phyloP scores from a whole-genome alignment of 2,113 vertebrate genomes.

The Centropus unirufus region DNA sequence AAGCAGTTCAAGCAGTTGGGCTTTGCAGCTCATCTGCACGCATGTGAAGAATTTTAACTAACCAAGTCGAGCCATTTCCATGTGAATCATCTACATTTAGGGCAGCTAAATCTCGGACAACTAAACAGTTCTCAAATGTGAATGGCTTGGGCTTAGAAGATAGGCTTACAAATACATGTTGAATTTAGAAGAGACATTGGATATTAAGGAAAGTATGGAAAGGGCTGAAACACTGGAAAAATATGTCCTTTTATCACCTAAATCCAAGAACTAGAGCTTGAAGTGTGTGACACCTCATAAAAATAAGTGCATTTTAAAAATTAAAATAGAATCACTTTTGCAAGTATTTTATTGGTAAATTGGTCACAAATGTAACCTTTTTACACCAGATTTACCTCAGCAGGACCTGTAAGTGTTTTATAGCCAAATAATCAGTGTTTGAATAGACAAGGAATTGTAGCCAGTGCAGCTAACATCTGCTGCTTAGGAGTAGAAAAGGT shows the following conservation, averaged over 20 bases:
- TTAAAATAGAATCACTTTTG: not conserved
- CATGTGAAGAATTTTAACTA: constrained; percentile 27
- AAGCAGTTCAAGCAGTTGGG: not conserved
- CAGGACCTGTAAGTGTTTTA: not conserved
- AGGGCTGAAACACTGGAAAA: not conserved
- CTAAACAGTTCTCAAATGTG: not conserved
- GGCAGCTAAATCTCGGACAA: not conserved
- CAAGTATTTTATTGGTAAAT: not conserved
- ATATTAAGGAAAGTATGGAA: not conserved
- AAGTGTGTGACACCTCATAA: not conserved
- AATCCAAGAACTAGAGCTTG: not conserved
- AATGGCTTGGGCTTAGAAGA: not conserved
- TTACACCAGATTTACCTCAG: not conserved
- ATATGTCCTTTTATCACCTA: not conserved
- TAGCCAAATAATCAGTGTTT: not conserved
- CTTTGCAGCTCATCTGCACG: not conserved
- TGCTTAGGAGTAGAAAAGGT: not conserved
- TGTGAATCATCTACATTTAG: not conserved
- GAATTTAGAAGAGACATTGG: not conserved
- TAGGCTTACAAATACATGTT: not conserved
- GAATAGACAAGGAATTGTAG: not conserved
- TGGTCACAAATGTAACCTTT: not conserved
- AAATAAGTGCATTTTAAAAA: not conserved
- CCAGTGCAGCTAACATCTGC: not conserved
- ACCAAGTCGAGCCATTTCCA: not conserved